Percentiles rank a stretch among this genome's conserved stretches.
Evolutionary conservation across 2,797 vertebrate species (phyloP).

Genomic region (Pseudochaenichthys georgianus): DNA sequence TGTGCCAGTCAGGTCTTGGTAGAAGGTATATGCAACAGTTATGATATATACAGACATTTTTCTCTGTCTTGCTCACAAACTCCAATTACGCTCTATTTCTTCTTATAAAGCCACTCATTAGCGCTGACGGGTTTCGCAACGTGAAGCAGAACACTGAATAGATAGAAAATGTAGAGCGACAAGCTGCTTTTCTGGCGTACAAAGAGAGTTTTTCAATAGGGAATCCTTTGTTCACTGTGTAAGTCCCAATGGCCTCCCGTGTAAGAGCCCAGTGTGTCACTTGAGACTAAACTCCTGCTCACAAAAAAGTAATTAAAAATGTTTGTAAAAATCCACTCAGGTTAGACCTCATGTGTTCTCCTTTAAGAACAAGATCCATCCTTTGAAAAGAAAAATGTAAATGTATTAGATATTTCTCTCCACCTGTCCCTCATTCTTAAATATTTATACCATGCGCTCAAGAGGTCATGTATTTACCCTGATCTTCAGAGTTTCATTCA

Average conservation of each 20-base stretch:
- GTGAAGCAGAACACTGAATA: constrained; percentile 78
- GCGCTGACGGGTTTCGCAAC: constrained; percentile 72
- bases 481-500: constrained; percentile 64
- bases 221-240: constrained; percentile 75
- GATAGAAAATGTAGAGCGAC: constrained; percentile 65
- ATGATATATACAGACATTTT: constrained; percentile 54
- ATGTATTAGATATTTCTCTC: constrained; percentile 27
- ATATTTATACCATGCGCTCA: constrained; percentile 72
- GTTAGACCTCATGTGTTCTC: constrained; percentile 21
- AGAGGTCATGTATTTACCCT: constrained; percentile 75
- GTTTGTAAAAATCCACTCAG: constrained; percentile 46
- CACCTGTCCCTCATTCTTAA: constrained; percentile 66
- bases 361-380: constrained; percentile 21
- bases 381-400: constrained; percentile 10
- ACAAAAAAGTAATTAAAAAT: constrained; percentile 75
- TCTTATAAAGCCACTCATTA: constrained; percentile 78
- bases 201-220: constrained; percentile 74
- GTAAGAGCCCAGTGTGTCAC: constrained; percentile 75
- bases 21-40: constrained; percentile 33
- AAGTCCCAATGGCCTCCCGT: constrained; percentile 73
- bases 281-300: constrained; percentile 75
- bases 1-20: constrained; percentile 30
- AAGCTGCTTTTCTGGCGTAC: constrained; percentile 71
- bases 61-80: constrained; percentile 48
- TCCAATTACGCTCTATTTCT: constrained; percentile 78